Conservation (phyloP, 1,140 invertebrate species). For the Oscheius sp. region DNA sequence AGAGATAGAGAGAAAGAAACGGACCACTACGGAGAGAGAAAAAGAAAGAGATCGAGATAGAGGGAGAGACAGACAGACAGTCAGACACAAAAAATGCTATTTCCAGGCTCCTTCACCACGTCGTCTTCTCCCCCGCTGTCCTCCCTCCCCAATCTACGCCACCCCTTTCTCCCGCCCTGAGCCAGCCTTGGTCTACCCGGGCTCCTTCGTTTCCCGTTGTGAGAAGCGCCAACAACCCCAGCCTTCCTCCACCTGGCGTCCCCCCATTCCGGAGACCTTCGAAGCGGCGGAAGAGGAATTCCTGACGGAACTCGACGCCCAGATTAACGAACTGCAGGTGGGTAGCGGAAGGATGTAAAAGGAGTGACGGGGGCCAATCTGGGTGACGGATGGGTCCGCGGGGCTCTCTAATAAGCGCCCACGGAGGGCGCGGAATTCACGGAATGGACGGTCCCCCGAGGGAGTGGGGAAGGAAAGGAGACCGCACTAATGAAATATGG, state of each 20-base stretch:
- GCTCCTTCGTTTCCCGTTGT: neutral
- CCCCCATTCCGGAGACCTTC: neutral
- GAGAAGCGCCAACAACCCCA: neutral
- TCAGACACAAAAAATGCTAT: too few species aligned
- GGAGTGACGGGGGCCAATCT: neutral
- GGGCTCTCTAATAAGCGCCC: neutral
- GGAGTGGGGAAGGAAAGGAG: too few species aligned
- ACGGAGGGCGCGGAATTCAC: neutral
- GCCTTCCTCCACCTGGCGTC: neutral
- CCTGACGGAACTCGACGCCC: neutral
- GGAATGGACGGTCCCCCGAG: neutral
- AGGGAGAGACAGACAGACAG: too few species aligned
- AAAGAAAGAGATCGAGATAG: too few species aligned
- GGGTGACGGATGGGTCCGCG: neutral
- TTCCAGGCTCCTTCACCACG: neutral
- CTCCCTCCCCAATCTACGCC: neutral
- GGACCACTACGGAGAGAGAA: too few species aligned
- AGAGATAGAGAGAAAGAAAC: too few species aligned
- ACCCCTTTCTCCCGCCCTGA: neutral
- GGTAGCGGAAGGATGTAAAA: too few species aligned
- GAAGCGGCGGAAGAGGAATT: slow-evolving; percentile 3
- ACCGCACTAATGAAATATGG: slow-evolving; percentile 13
- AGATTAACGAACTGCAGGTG: slow-evolving; percentile 4
- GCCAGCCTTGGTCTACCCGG: neutral
- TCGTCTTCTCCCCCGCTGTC: neutral